Conservation (phyloP, 2,888 invertebrate genomes). For the Osmoderma eremita region DNA sequence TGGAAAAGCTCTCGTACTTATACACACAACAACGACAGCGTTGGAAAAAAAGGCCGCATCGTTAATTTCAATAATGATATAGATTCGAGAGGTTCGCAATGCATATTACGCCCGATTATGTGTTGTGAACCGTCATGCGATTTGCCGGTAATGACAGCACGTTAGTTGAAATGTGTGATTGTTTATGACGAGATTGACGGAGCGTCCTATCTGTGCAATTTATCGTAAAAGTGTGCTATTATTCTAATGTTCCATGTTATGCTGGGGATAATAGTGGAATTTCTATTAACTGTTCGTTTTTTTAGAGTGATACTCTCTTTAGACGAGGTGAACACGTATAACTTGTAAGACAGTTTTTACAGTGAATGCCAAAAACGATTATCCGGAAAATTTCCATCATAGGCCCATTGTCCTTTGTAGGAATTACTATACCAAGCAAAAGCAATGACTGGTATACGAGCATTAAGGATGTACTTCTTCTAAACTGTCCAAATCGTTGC, state of each 20-base stretch:
- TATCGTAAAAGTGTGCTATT: slow-evolving; percentile 25
- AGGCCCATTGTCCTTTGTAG: no score
- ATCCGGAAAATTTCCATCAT: no score
- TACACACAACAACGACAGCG: slow-evolving; percentile 19
- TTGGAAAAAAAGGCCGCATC: slow-evolving; percentile 44
- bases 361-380: no score
- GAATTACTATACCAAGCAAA: no score
- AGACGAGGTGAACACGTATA: no score
- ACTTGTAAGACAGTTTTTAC: no score
- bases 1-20: slow-evolving; percentile 40
- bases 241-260: slow-evolving; percentile 27
- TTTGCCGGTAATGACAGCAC: slow-evolving; percentile 27
- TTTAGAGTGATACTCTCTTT: no score
- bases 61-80: slow-evolving; percentile 48
- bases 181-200: slow-evolving; percentile 33
- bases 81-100: slow-evolving; percentile 28
- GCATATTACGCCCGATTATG: slow-evolving; percentile 35
- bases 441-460: no score
- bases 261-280: slow-evolving; percentile 16
- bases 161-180: slow-evolving; percentile 37
- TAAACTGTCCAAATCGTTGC: no score
- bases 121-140: slow-evolving; percentile 37
- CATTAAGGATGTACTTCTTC: no score
- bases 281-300: slow-evolving; percentile 9
- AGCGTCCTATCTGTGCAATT: slow-evolving; percentile 11